Base-by-base conservation (phyloP, 2,888 invertebrate species). In the Synergus japonicus region DNA sequence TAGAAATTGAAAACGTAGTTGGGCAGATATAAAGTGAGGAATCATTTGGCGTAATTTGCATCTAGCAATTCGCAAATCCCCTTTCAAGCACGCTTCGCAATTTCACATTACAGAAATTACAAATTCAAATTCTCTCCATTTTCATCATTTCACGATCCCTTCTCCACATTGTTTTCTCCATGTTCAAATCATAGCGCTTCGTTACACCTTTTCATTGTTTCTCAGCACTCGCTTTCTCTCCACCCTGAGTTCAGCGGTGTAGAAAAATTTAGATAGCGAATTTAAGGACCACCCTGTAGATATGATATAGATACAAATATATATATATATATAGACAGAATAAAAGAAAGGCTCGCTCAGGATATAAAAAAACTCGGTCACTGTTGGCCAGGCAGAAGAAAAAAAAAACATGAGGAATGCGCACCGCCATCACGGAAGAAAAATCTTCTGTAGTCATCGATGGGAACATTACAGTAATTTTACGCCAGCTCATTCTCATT, bases 181-280 rank as follows among this genome's bases (percentile, higher is more conserved):
- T 69, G 69, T 69, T 49, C 69, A 18, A 69, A 69, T 69, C 49
- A 69, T 49, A 69, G 46, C 69, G 69, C 69, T 69, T 69, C 69
- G 69, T 69, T 69, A 69, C 46, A 69, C 69, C 69, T 69, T 69
- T 69, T 69, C 69, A 69, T 69, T 69, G 49, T 69, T 69, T 69
- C 49, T 69, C 69, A 46, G 46, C 69, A 49, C 29, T 69, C 69
- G 69, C 69, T 69, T 49, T 69, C 69, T 49, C 69, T 69, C 46
- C 49, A 69, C n/a, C 46, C 58, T 49, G 69, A 46, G 29, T 29
- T 69, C 69, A 69, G 49, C 49, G 69, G 29, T 37, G 69, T 49
- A 69, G 49, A 69, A 69, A 69, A 69, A 69, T 69, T 69, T 69
- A 69, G 69, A 69, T 69, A 69, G 69, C 49, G 49, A 69, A 69